These are phyloP conservation scores for Danio aesculapii DNA, from an alignment of 2,797 vertebrate species.

Conservation along the genomic window DNA sequence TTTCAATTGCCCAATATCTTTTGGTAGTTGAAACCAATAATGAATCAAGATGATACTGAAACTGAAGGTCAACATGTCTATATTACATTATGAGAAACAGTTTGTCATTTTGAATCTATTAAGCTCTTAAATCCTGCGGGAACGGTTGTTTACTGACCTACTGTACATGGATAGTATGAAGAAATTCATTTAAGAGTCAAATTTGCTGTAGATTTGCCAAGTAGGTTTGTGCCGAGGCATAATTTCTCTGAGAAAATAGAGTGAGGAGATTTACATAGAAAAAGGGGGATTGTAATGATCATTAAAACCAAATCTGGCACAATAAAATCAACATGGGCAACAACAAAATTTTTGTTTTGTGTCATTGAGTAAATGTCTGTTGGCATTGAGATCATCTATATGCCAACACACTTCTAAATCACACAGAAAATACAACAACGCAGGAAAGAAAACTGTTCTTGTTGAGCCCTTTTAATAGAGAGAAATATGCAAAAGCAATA, in stretches of 20 bases:
- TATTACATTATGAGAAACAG: neutral
- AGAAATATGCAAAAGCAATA: neutral
- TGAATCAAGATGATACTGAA: too few relatives aligned
- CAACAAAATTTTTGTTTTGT: neutral
- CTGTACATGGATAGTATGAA: too few relatives aligned
- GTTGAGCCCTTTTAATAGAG: neutral
- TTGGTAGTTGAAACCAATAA: too few relatives aligned
- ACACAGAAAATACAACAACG: constrained; percentile 4
- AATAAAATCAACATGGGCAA: neutral
- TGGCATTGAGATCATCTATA: neutral
- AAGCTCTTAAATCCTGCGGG: neutral
- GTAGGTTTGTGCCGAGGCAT: constrained; percentile 22
- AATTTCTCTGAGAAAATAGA: neutral
- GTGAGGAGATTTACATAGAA: constrained; percentile 10
- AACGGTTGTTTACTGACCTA: neutral
- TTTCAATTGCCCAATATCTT: too few relatives aligned
- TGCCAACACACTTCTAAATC: constrained; percentile 12
- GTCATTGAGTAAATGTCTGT: neutral
- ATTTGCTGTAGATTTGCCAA: constrained; percentile 26
- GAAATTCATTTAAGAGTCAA: constrained; percentile 24
- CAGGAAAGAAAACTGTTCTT: neutral
- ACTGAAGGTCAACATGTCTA: too few relatives aligned
- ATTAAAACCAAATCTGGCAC: neutral
- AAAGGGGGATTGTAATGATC: constrained; percentile 35
- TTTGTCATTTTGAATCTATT: neutral